phyloP scores from a whole-genome alignment of 2,888 invertebrate species.

The Chromoteleia sp. region DNA sequence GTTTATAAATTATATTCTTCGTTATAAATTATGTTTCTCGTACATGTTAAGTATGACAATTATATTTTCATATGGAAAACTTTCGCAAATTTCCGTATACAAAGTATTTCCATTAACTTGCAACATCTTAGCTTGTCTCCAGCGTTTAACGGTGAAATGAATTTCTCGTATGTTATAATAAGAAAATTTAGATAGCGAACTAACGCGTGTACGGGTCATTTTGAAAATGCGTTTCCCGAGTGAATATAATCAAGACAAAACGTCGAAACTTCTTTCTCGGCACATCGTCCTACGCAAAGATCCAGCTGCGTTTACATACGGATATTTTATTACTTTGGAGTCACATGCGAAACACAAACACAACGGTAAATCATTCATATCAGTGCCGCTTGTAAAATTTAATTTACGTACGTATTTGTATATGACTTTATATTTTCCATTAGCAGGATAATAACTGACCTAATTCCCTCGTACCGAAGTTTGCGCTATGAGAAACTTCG shows the following conservation, averaged over 20 bases:
- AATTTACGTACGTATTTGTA: conserved; percentile 80
- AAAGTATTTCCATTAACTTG: conserved; percentile 2
- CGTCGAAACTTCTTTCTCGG: conserved; percentile 61
- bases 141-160: conserved; percentile 18
- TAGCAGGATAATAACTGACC: conserved; percentile 82
- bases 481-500: conserved; percentile 69
- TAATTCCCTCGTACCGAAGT: conserved; percentile 75
- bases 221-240: conserved; percentile 57
- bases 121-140: conserved; percentile 6
- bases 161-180: conserved; percentile 37
- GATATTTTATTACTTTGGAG: conserved; percentile 79
- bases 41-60: conserved; percentile 12
- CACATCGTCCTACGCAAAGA: conserved; percentile 67
- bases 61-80: conserved; percentile 11
- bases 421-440: conserved; percentile 82
- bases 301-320: conserved; percentile 70
- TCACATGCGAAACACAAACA: conserved; percentile 78
- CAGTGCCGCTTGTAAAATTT: conserved; percentile 79
- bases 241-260: conserved; percentile 63
- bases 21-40: conserved; percentile 12
- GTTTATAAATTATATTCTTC: conserved; percentile 13
- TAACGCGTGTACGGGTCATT: conserved; percentile 32
- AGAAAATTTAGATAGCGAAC: conserved; percentile 43
- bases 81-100: not conserved
- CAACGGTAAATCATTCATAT: conserved; percentile 80